Percentiles rank a stretch among this genome's conserved stretches.
Evolutionary conservation across 2,888 invertebrate genomes (phyloP).

Genomic region (Caenorhabditis panamensis): DNA sequence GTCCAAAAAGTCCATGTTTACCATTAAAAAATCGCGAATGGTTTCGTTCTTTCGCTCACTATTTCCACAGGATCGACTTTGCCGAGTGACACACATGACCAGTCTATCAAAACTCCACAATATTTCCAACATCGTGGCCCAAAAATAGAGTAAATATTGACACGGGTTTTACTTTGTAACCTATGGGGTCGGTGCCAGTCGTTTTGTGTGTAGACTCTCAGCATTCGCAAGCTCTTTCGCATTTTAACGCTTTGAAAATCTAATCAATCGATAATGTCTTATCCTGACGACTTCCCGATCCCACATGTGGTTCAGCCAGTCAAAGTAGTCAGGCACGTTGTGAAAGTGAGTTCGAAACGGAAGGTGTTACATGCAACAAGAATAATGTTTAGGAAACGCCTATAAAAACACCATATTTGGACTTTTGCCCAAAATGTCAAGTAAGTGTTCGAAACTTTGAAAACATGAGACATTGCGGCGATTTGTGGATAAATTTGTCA

Average conservation of each 20-base stretch:
- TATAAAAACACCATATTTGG: constrained; percentile 43
- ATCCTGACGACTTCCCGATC: constrained; percentile 53
- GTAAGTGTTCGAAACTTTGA: background rate
- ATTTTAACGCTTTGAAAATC: background rate
- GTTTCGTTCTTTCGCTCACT: background rate
- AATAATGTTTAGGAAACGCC: constrained; percentile 54
- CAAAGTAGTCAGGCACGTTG: constrained; percentile 43
- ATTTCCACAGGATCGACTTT: constrained; percentile 5
- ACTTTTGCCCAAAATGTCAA: constrained; percentile 45
- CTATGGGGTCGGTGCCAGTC: constrained; percentile 27
- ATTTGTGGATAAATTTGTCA: background rate
- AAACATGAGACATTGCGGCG: background rate
- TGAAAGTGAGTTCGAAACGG: constrained; percentile 47
- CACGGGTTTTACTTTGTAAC: constrained; percentile 50
- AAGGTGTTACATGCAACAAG: too few relatives aligned
- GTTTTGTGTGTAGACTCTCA: background rate
- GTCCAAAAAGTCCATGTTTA: constrained; percentile 9
- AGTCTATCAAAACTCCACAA: constrained; percentile 29
- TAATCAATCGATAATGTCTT: constrained; percentile 32
- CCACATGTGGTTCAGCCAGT: constrained; percentile 50
- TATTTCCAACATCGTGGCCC: constrained; percentile 22
- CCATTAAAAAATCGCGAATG: constrained; percentile 1
- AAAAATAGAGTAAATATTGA: constrained; percentile 47
- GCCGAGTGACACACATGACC: constrained; percentile 39
- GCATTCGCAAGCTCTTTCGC: background rate